These are phyloP conservation scores for Molorchus minor DNA, from an alignment of 2,888 invertebrate genomes.

Conservation along the genomic window DNA sequence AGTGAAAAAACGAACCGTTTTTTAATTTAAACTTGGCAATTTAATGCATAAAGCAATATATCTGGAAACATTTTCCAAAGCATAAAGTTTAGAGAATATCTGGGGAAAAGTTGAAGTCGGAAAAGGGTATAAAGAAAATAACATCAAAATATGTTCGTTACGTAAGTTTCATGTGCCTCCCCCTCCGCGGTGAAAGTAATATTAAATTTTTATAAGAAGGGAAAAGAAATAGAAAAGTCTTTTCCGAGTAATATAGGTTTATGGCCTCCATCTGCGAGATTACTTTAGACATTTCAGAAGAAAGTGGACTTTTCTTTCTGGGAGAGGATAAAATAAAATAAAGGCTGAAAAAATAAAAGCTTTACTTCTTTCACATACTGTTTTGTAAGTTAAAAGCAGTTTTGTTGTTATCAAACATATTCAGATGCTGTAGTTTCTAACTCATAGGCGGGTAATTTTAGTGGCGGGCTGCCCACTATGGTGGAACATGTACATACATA, in stretches of 20 bases:
- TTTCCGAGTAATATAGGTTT: conserved; percentile 64
- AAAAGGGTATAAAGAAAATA: conserved; percentile 35
- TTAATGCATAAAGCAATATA: not conserved
- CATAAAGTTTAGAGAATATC: conserved; percentile 13
- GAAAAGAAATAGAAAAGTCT: conserved; percentile 63
- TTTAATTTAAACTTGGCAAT: not conserved
- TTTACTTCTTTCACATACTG: conserved; percentile 55
- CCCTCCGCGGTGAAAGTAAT: conserved; percentile 58
- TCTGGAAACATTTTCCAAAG: not conserved
- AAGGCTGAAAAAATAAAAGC: conserved; percentile 53
- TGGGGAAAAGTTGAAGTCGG: conserved; percentile 2
- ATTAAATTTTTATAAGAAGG: conserved; percentile 64
- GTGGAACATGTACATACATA: not conserved
- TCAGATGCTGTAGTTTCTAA: conserved; percentile 31
- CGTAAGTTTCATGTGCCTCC: conserved; percentile 42
- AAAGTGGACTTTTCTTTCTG: conserved; percentile 61
- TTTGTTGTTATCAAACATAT: conserved; percentile 57
- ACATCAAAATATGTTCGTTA: conserved; percentile 46
- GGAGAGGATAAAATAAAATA: conserved; percentile 49
- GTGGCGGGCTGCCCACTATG: not conserved
- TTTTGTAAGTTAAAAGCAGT: conserved; percentile 57
- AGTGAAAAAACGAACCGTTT: too few species aligned
- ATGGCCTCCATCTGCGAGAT: conserved; percentile 65
- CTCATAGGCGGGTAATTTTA: conserved; percentile 18
- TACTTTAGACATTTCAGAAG: conserved; percentile 63